These are phyloP conservation scores for Dinocampus coccinellae DNA, from an alignment of 2,888 invertebrate species.

Conservation along the genomic window DNA sequence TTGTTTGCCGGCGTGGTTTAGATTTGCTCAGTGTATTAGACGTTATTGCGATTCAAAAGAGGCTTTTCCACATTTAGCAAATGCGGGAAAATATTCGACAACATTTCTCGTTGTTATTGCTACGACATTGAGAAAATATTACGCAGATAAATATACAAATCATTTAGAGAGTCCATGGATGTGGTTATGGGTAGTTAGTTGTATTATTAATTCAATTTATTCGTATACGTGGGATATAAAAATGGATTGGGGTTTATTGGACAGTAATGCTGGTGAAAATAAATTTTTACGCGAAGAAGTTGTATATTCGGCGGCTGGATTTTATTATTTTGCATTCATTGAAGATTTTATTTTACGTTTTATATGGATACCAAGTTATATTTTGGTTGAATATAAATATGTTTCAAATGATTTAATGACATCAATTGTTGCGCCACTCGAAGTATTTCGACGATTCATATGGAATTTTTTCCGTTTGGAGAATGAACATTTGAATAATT, in stretches of 20 bases:
- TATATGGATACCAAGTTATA: conserved; percentile 91
- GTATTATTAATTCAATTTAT: conserved; percentile 90
- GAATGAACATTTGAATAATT: conserved; percentile 99
- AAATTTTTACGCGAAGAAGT: conserved; percentile 93
- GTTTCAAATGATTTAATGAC: conserved; percentile 86
- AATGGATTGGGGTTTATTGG: conserved; percentile 99
- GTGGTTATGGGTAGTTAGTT: conserved; percentile 90
- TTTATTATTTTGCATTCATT: conserved; percentile 96
- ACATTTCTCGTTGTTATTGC: conserved; percentile 95
- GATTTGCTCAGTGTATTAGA: conserved; percentile 96
- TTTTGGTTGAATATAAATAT: conserved; percentile 83
- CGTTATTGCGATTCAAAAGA: conserved; percentile 95
- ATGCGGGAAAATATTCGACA: conserved; percentile 98
- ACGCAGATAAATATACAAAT: conserved; percentile 69
- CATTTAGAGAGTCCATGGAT: conserved; percentile 85
- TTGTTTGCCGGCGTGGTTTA: conserved; percentile 96
- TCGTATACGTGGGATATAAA: conserved; percentile 98
- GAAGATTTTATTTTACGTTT: conserved; percentile 95
- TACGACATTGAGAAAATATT: conserved; percentile 78
- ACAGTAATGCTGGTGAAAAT: conserved; percentile 92
- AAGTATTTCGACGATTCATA: conserved; percentile 94
- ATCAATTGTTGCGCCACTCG: conserved; percentile 85
- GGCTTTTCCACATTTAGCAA: conserved; percentile 95
- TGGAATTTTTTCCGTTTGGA: conserved; percentile 99
- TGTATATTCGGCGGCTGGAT: conserved; percentile 92